phyloP scores from a whole-genome alignment of 1,140 invertebrate genomes.

The Vanessa atalanta region DNA sequence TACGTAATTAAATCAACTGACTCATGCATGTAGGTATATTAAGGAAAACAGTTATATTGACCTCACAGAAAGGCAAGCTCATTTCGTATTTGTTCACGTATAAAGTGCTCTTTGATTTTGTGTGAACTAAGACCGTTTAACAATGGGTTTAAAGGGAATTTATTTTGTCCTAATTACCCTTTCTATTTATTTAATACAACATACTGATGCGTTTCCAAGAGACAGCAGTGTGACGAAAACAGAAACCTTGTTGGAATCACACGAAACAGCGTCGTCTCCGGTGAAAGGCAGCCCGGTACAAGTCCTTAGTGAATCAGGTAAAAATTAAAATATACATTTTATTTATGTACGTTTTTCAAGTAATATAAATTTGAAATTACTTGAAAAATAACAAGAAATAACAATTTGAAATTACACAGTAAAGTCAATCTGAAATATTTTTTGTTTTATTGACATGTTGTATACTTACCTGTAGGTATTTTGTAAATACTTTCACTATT shows the following conservation, averaged over 20 bases:
- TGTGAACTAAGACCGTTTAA: background rate
- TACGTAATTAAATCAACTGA: background rate
- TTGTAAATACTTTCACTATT: too few relatives aligned
- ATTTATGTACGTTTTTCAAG: too few relatives aligned
- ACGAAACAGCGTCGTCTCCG: conserved; percentile 13
- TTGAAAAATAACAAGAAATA: too few relatives aligned
- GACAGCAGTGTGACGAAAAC: conserved; percentile 41
- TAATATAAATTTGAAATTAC: too few relatives aligned
- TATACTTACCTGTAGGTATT: too few relatives aligned
- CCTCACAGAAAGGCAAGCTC: conserved; percentile 32
- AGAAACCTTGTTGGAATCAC: conserved; percentile 32
- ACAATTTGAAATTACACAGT: too few relatives aligned
- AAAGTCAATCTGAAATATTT: too few relatives aligned
- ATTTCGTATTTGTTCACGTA: conserved; percentile 27
- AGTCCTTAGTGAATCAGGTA: conserved; percentile 12
- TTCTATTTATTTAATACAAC: conserved; percentile 20
- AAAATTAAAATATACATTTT: background rate
- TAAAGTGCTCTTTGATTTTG: background rate
- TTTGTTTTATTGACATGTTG: too few relatives aligned
- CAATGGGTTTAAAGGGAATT: conserved; percentile 41
- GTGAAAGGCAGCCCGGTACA: conserved; percentile 25
- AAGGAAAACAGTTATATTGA: conserved; percentile 24
- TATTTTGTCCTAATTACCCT: conserved; percentile 24
- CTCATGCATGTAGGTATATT: conserved; percentile 5
- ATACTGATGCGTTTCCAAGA: conserved; percentile 42